phyloP scores from a whole-genome alignment of 2,888 invertebrate species.

The Siphonodentalium dalli region DNA sequence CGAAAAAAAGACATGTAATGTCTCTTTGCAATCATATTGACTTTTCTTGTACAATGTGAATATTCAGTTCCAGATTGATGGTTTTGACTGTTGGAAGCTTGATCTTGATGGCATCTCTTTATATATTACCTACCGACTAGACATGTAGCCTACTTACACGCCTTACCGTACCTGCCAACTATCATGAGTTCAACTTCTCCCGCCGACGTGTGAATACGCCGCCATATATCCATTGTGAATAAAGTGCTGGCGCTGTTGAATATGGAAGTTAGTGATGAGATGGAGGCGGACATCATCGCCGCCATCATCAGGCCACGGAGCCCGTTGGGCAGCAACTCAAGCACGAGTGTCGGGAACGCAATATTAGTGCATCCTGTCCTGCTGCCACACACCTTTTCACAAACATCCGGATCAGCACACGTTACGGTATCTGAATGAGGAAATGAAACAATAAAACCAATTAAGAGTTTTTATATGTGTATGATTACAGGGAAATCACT shows the following conservation, averaged over 20 bases:
- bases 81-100: too few species aligned
- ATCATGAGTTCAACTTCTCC: constrained; percentile 66
- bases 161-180: constrained; percentile 66
- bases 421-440: constrained; percentile 65
- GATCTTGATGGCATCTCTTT: too few species aligned
- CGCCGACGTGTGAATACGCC: constrained; percentile 59
- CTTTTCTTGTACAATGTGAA: too few species aligned
- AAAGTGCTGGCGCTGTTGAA: constrained; percentile 68
- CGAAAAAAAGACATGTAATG: too few species aligned
- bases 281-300: constrained; percentile 69
- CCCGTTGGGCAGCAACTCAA: constrained; percentile 66
- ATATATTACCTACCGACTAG: too few species aligned
- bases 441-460: too few species aligned
- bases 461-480: too few species aligned
- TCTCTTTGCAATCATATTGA: too few species aligned
- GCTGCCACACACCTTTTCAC: constrained; percentile 64
- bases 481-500: too few species aligned
- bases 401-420: constrained; percentile 65
- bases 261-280: constrained; percentile 68
- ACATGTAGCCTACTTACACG: too few species aligned
- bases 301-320: constrained; percentile 68
- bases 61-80: too few species aligned
- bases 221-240: constrained; percentile 69
- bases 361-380: constrained; percentile 67
- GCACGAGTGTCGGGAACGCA: constrained; percentile 67